Percentiles rank a stretch among this genome's conserved stretches.
Evolutionary conservation across 2,797 vertebrate genomes (phyloP).

Genomic region (Pangasius krempfi): DNA sequence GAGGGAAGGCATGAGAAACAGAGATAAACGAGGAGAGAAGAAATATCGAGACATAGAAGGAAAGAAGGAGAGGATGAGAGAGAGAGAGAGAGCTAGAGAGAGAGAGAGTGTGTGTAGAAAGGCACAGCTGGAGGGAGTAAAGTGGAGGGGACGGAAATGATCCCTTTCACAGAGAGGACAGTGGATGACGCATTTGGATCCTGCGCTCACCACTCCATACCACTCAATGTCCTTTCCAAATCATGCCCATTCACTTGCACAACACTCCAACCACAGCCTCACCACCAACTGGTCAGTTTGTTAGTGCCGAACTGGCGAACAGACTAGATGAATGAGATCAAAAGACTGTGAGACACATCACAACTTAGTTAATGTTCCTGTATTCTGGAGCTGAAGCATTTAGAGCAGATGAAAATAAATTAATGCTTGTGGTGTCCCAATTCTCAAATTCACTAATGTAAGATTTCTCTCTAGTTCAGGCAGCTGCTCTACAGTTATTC

Average conservation of each 20-base stretch:
- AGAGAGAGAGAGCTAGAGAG: conserved; percentile 6
- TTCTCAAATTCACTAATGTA: not conserved
- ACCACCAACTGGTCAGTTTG: conserved; percentile 27
- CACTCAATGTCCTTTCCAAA: conserved; percentile 47
- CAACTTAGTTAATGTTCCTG: not conserved
- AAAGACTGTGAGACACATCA: not conserved
- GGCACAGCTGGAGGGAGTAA: conserved; percentile 48
- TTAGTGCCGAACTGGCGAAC: not conserved
- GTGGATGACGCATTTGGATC: conserved; percentile 55
- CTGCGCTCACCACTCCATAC: conserved; percentile 39
- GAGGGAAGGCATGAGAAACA: not conserved
- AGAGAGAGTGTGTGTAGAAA: conserved; percentile 28
- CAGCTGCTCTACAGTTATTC: conserved; percentile 10
- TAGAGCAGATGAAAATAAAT: not conserved
- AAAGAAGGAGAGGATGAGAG: not conserved
- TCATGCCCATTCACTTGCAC: conserved; percentile 40
- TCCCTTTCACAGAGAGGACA: conserved; percentile 45
- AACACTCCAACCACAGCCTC: conserved; percentile 35
- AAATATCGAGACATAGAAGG: conserved; percentile 12
- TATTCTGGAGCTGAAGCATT: conserved; percentile 2
- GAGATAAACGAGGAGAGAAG: conserved; percentile 33
- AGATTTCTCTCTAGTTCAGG: not conserved
- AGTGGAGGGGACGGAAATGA: conserved; percentile 52
- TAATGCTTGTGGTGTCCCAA: not conserved
- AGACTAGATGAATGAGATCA: conserved; percentile 14